Percentiles rank a stretch among this genome's conserved stretches.
These are phyloP conservation scores for Pyralis farinalis DNA, from an alignment of 2,888 invertebrate genomes.

Conservation along the genomic window DNA sequence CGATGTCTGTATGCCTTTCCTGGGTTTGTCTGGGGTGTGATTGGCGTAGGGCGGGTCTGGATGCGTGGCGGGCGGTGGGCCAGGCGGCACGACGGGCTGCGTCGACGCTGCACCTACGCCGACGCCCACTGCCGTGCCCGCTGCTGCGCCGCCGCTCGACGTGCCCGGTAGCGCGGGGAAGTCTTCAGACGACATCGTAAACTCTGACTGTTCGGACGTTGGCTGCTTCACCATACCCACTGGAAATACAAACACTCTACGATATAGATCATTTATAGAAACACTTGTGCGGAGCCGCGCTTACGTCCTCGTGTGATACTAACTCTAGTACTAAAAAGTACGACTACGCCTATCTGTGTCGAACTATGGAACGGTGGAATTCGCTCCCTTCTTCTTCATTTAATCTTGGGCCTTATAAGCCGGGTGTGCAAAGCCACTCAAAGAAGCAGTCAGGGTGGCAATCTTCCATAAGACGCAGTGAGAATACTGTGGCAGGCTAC, in stretches of 20 bases:
- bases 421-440: too few relatives aligned
- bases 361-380: too few relatives aligned
- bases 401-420: too few relatives aligned
- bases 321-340: too few relatives aligned
- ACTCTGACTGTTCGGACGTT: conserved; percentile 94
- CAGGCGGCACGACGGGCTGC: conserved; percentile 32
- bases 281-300: too few relatives aligned
- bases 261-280: too few relatives aligned
- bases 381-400: too few relatives aligned
- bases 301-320: too few relatives aligned
- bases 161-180: conserved; percentile 99
- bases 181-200: conserved; percentile 99
- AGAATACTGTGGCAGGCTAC: too few relatives aligned
- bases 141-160: conserved; percentile 83
- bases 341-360: too few relatives aligned
- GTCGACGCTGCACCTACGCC: conserved; percentile 28
- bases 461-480: too few relatives aligned
- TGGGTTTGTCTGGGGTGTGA: conserved; percentile 73
- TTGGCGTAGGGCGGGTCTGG: conserved; percentile 31
- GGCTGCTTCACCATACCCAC: conserved; percentile 98
- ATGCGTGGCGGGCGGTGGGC: conserved; percentile 15
- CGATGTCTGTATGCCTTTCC: conserved; percentile 96
- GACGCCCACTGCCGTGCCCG: conserved; percentile 37
- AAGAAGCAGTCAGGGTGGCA: too few relatives aligned
- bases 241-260: conserved; percentile 54